Percentiles rank a stretch among this genome's conserved stretches.
These are phyloP conservation scores for Acomys russatus DNA, from an alignment of 2,797 vertebrate species.

Conservation along the genomic window DNA sequence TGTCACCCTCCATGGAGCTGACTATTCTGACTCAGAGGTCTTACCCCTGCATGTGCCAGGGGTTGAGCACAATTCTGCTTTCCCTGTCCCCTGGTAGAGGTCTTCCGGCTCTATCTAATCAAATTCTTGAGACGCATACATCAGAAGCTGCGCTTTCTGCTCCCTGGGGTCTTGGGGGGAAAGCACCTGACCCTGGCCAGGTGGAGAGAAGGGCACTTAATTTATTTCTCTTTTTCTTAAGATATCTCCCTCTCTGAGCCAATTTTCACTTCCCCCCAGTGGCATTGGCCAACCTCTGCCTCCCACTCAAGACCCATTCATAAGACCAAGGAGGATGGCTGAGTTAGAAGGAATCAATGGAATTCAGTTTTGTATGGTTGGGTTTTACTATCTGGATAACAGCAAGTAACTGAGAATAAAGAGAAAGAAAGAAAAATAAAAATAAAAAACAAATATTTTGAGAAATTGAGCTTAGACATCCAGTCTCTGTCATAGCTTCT, in stretches of 20 bases:
- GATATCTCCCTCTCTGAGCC: conserved; percentile 67
- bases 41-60: conserved; percentile 42
- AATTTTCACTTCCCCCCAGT: conserved; percentile 76
- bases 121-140: conserved; percentile 15
- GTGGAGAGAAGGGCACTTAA: conserved; percentile 67
- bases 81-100: background rate
- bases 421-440: conserved; percentile 6
- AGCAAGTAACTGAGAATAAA: conserved; percentile 81
- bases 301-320: conserved; percentile 63
- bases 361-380: conserved; percentile 66
- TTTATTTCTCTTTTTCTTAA: conserved; percentile 82
- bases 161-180: background rate
- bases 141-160: conserved; percentile 26
- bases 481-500: conserved; percentile 21
- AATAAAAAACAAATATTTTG: no score
- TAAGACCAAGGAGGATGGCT: conserved; percentile 38
- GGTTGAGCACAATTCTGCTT: conserved; percentile 30
- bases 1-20: background rate
- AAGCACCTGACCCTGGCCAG: conserved; percentile 61
- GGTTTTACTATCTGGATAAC: conserved; percentile 84
- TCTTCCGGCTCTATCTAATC: conserved; percentile 6
- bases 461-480: conserved; percentile 35
- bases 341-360: conserved; percentile 65
- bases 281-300: conserved; percentile 65
- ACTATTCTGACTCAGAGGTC: background rate